These are phyloP conservation scores for Thymelicus acteon DNA, from an alignment of 2,888 invertebrate genomes.

Conservation along the genomic window DNA sequence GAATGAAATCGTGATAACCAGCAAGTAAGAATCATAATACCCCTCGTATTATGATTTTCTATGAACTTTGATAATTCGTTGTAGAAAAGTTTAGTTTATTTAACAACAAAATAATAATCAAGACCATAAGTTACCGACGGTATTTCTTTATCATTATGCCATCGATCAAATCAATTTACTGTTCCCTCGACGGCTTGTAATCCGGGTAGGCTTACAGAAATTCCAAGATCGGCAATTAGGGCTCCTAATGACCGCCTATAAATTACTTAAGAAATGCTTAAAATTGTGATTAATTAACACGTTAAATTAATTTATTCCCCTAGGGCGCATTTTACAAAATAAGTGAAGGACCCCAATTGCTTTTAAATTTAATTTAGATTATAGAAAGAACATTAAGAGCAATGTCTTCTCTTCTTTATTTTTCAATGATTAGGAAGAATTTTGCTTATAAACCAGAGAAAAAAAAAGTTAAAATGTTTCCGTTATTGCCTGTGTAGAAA, in stretches of 20 bases:
- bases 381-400: not conserved
- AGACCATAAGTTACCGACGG: not conserved
- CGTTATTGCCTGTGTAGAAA: too few relatives aligned
- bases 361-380: not conserved
- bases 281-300: slow-evolving; percentile 60
- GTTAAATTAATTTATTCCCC: slow-evolving; percentile 42
- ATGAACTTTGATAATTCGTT: too few relatives aligned
- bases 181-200: slow-evolving; percentile 18
- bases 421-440: too few relatives aligned
- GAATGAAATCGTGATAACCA: too few relatives aligned
- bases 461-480: too few relatives aligned
- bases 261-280: slow-evolving; percentile 56
- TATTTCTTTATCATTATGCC: slow-evolving; percentile 21
- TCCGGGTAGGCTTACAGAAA: slow-evolving; percentile 45
- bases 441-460: too few relatives aligned
- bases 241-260: slow-evolving; percentile 62
- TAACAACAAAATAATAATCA: not conserved
- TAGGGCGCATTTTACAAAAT: not conserved
- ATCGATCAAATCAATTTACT: slow-evolving; percentile 29
- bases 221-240: slow-evolving; percentile 65
- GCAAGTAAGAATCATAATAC: too few relatives aligned
- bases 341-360: not conserved
- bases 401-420: too few relatives aligned
- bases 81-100: too few relatives aligned
- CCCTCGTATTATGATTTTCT: too few relatives aligned